These are phyloP conservation scores for Apeira syringaria DNA, from an alignment of 2,888 invertebrate genomes.

Conservation along the genomic window DNA sequence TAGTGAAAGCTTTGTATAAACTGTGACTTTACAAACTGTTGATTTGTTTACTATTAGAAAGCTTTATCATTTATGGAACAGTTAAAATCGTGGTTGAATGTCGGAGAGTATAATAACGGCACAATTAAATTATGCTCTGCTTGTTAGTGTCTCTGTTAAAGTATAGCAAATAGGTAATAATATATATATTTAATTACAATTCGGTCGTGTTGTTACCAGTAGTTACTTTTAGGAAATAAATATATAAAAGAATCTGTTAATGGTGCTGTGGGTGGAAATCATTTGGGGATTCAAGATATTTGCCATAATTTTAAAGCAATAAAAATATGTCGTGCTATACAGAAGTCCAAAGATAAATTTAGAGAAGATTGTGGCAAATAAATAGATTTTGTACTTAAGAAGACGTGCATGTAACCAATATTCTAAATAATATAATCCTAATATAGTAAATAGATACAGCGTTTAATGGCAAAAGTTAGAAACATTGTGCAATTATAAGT, in stretches of 20 bases:
- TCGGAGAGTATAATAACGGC: neutral
- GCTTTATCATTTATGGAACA: slow-evolving; percentile 27
- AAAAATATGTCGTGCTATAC: slow-evolving; percentile 46
- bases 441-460: slow-evolving; percentile 14
- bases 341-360: slow-evolving; percentile 32
- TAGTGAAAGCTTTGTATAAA: slow-evolving; percentile 41
- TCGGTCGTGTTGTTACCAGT: slow-evolving; percentile 74
- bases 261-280: slow-evolving; percentile 27
- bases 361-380: slow-evolving; percentile 30
- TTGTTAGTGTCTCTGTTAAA: slow-evolving; percentile 42
- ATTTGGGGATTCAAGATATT: slow-evolving; percentile 15
- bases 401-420: slow-evolving; percentile 43
- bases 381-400: slow-evolving; percentile 32
- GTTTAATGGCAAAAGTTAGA: slow-evolving; percentile 26
- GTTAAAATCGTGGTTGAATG: slow-evolving; percentile 1
- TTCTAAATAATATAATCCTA: slow-evolving; percentile 3
- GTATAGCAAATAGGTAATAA: slow-evolving; percentile 30
- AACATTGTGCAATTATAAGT: slow-evolving; percentile 45
- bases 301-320: slow-evolving; percentile 26
- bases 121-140: slow-evolving; percentile 28
- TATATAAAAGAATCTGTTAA: slow-evolving; percentile 25
- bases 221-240: slow-evolving; percentile 42
- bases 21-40: slow-evolving; percentile 23
- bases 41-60: slow-evolving; percentile 34
- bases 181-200: slow-evolving; percentile 52